Evolutionary conservation across 2,797 vertebrate genomes (phyloP), one percentile per base, ranked within the genome.

Genomic region (Cheirogaleus major): DNA sequence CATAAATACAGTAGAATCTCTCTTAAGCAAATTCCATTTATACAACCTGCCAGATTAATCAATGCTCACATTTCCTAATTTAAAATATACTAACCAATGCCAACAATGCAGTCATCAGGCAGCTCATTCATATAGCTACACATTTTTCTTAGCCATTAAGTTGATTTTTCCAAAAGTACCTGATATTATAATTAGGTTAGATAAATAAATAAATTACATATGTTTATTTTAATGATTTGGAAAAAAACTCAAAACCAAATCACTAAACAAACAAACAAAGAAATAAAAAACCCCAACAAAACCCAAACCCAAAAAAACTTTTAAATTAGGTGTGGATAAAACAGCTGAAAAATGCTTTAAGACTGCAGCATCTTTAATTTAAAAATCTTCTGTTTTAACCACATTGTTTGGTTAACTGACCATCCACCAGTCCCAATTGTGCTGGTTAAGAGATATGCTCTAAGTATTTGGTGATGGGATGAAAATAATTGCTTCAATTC

Each of bases 401-500:
- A 80, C 67, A 12, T 48, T 80, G 0, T 88, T 82, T 95, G 3
- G 38, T 88, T 94, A 75, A 87, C n/a, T 87, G 45, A 84, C 57
- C 45, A 81, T 82, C 17, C 45, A 61, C 13, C 73, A 22, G 8
- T 78, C 32, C 41, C 57, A 86, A 3, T 20, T 70, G 81, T 50
- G 25, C 25, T 81, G 32, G 30, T 89, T 78, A 85, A 90, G n/a
- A 52, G 25, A 70, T 15, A 1, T 30, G 2, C 38, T 84, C 4
- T 89, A 92, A 94, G 72, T 59, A 65, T 81, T 88, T 89, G 72
- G 57, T 85, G 81, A 89, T 81, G 76, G 43, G 87, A 94, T 82
- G 50, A 92, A 95, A 95, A 93, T 52, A 93, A 95, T 84, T 81
- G 55, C 89, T 94, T 94, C 43, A 63, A 57, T 81, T 72, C 48